A percentile compares a stretch with the other conserved stretches of the same genome.
phyloP scores from a whole-genome alignment of 2,888 invertebrate species.

The Argyra leucocephala region DNA sequence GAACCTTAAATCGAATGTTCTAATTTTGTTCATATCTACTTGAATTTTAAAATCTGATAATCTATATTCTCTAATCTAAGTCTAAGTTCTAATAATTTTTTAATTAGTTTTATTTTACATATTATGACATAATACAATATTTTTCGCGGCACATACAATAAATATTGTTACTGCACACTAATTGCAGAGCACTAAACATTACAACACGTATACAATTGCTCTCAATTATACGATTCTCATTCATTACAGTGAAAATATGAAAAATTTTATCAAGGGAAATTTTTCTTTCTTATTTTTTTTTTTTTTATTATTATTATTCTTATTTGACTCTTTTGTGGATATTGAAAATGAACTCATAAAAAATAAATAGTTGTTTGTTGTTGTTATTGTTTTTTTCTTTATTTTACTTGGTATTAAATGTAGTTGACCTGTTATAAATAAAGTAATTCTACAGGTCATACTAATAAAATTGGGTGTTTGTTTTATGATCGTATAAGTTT shows the following conservation, averaged over 20 bases:
- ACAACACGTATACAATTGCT: too few species aligned
- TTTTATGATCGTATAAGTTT: constrained; percentile 5
- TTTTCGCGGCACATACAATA: too few species aligned
- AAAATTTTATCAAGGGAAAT: background rate
- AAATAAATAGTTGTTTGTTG: background rate
- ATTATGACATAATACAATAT: too few species aligned
- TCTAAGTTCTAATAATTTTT: too few species aligned
- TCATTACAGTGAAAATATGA: background rate
- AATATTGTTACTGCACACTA: too few species aligned
- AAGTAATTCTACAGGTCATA: constrained; percentile 8
- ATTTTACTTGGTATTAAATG: background rate
- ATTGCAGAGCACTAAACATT: too few species aligned
- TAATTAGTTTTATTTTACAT: too few species aligned
- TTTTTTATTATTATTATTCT: background rate
- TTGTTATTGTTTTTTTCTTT: background rate
- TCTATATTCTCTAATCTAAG: too few species aligned
- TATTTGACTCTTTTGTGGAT: background rate
- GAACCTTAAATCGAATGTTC: too few species aligned
- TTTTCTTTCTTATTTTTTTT: background rate
- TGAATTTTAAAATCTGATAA: too few species aligned
- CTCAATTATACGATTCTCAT: background rate
- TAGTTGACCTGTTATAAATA: constrained; percentile 9
- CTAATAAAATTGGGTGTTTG: constrained; percentile 8
- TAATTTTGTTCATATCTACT: too few species aligned
- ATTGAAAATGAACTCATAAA: background rate